Base-by-base conservation (phyloP, 2,888 invertebrate genomes). In the Thereva unica region DNA sequence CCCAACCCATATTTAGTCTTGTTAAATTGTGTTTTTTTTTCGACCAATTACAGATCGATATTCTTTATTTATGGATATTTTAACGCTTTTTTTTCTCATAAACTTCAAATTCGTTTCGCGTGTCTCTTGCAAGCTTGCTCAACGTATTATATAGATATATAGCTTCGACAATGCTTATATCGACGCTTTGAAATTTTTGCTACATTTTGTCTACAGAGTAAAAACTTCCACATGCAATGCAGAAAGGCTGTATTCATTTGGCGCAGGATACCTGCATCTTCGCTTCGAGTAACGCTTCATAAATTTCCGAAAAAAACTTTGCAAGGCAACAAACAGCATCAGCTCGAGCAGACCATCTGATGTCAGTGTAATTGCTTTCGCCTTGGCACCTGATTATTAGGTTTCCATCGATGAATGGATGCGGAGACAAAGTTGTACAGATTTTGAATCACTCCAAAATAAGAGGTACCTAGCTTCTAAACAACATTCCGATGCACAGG, bases 381-480 rank as follows among this genome's bases (percentile, higher is more conserved):
- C 45, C 4, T 6, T 9, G 5, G 35, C 10, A 6, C 8, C 12
- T 9, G 49, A 50, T 61, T 59, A 49, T 37, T 49, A 37, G 35
- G 44, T 35, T 52, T 56, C 53, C 67, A 67, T 23, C 23, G 23
- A 23, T 23, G 23, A 1, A 2, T 23, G 23, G 23, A 23, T 23
- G 23, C 23, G 23, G 23, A 70, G 50, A 44, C 50, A 42, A 10
- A 64, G 66, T 54, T 66, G 66, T 23, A 59, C 57, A 40, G 59
- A 57, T 59, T 67, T 68, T 50, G 67, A 64, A 54, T 35, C 52
- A 63, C 66, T 37, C 7, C 10, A 56, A 70, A 68, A 50, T 67
- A 55, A n/a, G 44, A 42, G 42, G 42, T n/a, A n/a, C n/a, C n/a
- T 47, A 12, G 64, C n/a, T n/a, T n/a, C n/a, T n/a, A n/a, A n/a